Conservation (phyloP, 1,140 invertebrate genomes). For the Bombus haemorrhoidalis region DNA sequence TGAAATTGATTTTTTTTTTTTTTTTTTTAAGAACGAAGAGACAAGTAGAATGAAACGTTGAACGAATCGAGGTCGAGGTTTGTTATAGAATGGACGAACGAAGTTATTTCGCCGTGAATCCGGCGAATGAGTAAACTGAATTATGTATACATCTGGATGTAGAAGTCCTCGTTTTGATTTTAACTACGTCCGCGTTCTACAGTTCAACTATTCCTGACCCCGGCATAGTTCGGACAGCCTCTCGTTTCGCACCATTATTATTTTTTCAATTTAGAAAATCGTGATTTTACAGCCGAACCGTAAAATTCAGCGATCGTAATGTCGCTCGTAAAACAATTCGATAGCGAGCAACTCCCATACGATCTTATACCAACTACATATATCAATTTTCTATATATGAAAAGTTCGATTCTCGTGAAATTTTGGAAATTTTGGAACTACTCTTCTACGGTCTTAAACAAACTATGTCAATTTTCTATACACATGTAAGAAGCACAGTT, state of each 20-base stretch:
- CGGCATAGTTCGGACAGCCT: neutral
- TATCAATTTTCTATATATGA: neutral
- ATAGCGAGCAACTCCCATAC: neutral
- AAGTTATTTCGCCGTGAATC: neutral
- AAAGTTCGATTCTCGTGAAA: neutral
- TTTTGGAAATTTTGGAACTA: neutral
- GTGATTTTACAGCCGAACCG: constrained; percentile 37
- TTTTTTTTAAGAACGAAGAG: neutral
- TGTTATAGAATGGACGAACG: neutral
- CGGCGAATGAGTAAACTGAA: neutral
- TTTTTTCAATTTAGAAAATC: constrained; percentile 28
- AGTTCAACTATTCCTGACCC: neutral
- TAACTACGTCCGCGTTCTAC: neutral
- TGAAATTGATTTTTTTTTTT: neutral
- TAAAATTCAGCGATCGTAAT: constrained; percentile 38
- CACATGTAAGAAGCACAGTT: neutral
- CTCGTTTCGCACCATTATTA: neutral
- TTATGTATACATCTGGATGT: neutral
- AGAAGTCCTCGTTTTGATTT: neutral
- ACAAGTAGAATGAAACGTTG: neutral
- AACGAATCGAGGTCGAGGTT: neutral
- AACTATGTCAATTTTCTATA: neutral
- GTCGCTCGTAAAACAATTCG: constrained; percentile 37
- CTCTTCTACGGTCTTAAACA: neutral
- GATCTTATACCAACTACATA: neutral